Conservation (phyloP, 2,797 vertebrate genomes). For the Anniella stebbinsi region DNA sequence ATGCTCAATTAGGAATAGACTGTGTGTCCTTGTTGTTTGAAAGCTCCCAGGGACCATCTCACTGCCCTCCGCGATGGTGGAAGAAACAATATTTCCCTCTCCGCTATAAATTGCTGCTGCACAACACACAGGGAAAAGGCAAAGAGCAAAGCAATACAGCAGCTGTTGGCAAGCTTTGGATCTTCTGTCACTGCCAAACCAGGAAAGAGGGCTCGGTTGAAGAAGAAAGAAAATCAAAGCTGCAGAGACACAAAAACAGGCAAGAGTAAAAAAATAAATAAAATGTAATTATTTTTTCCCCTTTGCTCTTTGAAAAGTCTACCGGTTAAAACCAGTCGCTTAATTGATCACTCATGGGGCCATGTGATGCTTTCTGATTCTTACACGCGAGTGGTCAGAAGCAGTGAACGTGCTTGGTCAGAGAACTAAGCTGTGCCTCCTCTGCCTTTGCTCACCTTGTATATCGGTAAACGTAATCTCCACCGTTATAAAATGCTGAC, state of each 20-base stretch:
- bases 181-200: neutral
- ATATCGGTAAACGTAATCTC: neutral
- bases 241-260: neutral
- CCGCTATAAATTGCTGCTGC: neutral
- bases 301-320: neutral
- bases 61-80: neutral
- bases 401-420: neutral
- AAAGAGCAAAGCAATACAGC: neutral
- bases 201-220: neutral
- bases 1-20: slow-evolving; percentile 3
- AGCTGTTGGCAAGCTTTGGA: neutral
- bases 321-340: neutral
- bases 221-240: neutral
- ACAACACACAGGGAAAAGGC: neutral
- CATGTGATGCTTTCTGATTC: neutral
- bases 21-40: neutral
- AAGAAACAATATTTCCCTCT: neutral
- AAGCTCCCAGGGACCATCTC: neutral
- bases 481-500: neutral
- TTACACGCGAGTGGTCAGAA: neutral
- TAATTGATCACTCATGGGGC: neutral
- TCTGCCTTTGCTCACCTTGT: too few relatives aligned
- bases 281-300: neutral
- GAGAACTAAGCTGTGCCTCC: neutral
- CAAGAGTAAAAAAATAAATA: neutral